Evolutionary conservation across 1,140 invertebrate species (phyloP).

Genomic region (Drosophila obscura): DNA sequence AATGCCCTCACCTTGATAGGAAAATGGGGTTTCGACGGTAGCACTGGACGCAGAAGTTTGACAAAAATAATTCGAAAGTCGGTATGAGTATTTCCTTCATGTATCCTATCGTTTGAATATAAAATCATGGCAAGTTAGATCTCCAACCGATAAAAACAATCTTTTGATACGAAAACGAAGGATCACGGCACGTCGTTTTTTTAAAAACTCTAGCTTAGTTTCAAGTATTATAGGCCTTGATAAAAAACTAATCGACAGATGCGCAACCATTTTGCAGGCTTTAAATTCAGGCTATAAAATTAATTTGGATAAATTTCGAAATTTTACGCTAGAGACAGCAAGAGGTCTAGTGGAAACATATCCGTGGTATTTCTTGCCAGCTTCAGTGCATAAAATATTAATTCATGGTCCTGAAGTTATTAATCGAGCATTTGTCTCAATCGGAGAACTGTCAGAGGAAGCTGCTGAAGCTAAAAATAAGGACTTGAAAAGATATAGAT

Average conservation of each 20-base stretch:
- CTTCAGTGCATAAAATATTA: not conserved
- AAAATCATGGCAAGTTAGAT: too few species aligned
- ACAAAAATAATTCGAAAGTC: too few species aligned
- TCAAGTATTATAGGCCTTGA: not conserved
- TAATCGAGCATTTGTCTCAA: not conserved
- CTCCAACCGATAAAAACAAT: too few species aligned
- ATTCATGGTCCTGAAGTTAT: slow-evolving; percentile 1
- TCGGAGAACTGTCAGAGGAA: not conserved
- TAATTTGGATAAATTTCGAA: not conserved
- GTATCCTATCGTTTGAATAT: too few species aligned
- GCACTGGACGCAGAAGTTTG: too few species aligned
- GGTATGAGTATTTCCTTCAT: too few species aligned
- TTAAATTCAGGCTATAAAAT: slow-evolving; percentile 3
- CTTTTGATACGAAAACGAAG: too few species aligned
- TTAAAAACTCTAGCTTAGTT: not conserved
- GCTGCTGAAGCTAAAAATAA: not conserved
- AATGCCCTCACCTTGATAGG: too few species aligned
- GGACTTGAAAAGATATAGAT: not conserved
- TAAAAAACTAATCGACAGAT: not conserved
- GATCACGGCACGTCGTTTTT: too few species aligned
- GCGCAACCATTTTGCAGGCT: not conserved
- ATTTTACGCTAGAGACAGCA: not conserved
- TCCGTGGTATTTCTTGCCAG: too few species aligned
- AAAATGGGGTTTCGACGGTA: too few species aligned
- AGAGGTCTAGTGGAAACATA: too few species aligned